These are phyloP conservation scores for Clytia hemisphaerica DNA, from an alignment of 30 jellyfish, hydroid and myxozoan species.

Conservation along the genomic window DNA sequence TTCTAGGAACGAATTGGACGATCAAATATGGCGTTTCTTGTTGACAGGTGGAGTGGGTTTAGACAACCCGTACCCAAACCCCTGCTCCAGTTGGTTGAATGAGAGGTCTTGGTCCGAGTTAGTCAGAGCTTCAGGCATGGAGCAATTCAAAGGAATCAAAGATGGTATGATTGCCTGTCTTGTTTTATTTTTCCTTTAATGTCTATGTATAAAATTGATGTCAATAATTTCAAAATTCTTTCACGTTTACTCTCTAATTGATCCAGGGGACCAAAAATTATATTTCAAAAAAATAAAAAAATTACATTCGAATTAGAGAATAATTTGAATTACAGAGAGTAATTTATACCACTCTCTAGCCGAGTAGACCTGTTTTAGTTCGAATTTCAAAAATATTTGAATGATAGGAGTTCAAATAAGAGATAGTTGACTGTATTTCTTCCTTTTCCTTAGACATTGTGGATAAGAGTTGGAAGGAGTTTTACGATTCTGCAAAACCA, in stretches of 20 bases:
- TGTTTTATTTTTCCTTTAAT: not conserved
- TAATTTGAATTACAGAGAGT: too few species aligned
- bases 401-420: too few species aligned
- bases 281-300: too few species aligned
- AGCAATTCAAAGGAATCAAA: slow-evolving; percentile 58
- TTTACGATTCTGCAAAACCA: slow-evolving; percentile 93
- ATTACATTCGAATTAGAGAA: too few species aligned
- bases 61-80: slow-evolving; percentile 88
- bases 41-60: slow-evolving; percentile 98
- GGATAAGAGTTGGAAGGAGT: slow-evolving; percentile 70
- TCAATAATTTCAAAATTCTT: too few species aligned
- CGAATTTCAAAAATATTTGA: too few species aligned
- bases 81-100: slow-evolving; percentile 87
- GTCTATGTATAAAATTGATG: not conserved
- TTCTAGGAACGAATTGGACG: slow-evolving; percentile 69
- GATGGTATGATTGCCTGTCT: slow-evolving; percentile 74
- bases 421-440: too few species aligned
- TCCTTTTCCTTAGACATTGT: slow-evolving; percentile 25
- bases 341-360: too few species aligned
- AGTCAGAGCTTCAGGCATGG: slow-evolving; percentile 85
- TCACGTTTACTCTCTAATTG: too few species aligned
- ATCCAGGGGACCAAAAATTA: too few species aligned
- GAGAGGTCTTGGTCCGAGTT: slow-evolving; percentile 96
- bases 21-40: slow-evolving; percentile 89
- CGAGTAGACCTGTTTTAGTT: too few species aligned